Percentiles rank a stretch among this genome's conserved stretches.
These are phyloP conservation scores for Leucozona laternaria DNA, from an alignment of 2,888 invertebrate genomes.

Conservation along the genomic window DNA sequence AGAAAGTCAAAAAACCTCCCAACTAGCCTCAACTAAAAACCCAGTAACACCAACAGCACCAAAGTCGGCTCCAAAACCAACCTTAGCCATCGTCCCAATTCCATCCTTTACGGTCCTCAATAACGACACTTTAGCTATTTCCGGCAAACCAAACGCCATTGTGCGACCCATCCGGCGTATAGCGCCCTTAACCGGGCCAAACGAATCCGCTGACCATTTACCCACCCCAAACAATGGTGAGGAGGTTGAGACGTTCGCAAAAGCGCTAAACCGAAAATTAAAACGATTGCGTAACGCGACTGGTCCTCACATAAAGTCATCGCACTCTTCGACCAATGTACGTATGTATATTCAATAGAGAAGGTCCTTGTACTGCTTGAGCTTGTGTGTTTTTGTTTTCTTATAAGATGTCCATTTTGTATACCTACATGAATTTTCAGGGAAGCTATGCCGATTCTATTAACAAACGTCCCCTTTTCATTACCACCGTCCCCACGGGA, in stretches of 20 bases:
- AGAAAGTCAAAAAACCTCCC: slow-evolving; percentile 43
- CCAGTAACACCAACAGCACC: not conserved
- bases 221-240: slow-evolving; percentile 58
- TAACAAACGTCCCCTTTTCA: slow-evolving; percentile 87
- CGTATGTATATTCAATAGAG: slow-evolving; percentile 26
- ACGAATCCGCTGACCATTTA: slow-evolving; percentile 49
- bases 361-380: slow-evolving; percentile 61
- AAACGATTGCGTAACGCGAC: slow-evolving; percentile 87
- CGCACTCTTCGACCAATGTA: slow-evolving; percentile 77
- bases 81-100: slow-evolving; percentile 76
- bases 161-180: slow-evolving; percentile 85
- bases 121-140: slow-evolving; percentile 77
- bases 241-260: slow-evolving; percentile 85
- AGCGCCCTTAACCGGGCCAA: slow-evolving; percentile 75
- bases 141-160: slow-evolving; percentile 85
- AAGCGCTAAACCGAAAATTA: slow-evolving; percentile 89
- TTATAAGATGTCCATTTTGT: slow-evolving; percentile 72
- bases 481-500: slow-evolving; percentile 92
- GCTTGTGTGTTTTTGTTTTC: slow-evolving; percentile 67
- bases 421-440: slow-evolving; percentile 76
- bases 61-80: slow-evolving; percentile 14
- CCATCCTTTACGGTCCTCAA: slow-evolving; percentile 78
- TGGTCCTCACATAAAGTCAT: slow-evolving; percentile 79
- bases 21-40: slow-evolving; percentile 9
- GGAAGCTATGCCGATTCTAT: slow-evolving; percentile 78